Evolutionary conservation across 2,797 vertebrate species (phyloP), one percentile per base, ranked within the genome.

Genomic region (Myiothlypis coronata): DNA sequence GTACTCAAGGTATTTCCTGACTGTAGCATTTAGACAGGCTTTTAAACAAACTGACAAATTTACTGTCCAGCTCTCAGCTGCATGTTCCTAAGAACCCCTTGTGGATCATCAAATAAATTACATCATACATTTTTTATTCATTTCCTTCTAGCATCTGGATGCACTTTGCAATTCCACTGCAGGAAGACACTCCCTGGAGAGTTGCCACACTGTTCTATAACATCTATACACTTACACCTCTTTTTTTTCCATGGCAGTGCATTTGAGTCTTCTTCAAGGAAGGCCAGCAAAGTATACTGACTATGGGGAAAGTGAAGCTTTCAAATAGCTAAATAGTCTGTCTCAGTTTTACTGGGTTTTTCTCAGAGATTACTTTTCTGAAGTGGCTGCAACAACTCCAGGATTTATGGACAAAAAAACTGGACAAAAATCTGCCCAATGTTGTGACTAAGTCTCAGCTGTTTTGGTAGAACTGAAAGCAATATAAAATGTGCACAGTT

Each of bases 151-250:
- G 10, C 22, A 59, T 18, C 28, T 44, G 32, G 44, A 47, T 55
- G 49, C 8, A 85, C 21, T 26, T 60, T 71, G 26, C 46, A 61
- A 37, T 80, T 89, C 32, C 8, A 50, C 35, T 47, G 32, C 44
- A 88, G 37, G 32, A 63, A 57, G 37, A 28, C 8, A 34, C 27
- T 43, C 14, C 32, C n/a, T 39, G 20, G 50, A 57, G 59, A 61
- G 5, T 0, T 79, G 37, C 5, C 12, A 14, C 28, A 53, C 9
- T 3, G 0, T 46, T 60, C 5, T 11, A 74, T 52, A 37, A 28
- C 0, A 1, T 14, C 37, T 63, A 14, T 13, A 30, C 0, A 0
- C 13, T 88, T 77, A 41, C 13, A n/a, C 16, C 4, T 5, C 3
- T 4, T 6, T 6, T 35, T 71, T 78, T 55, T 15, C 21, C 12